These are phyloP conservation scores for Siniperca obscura DNA, from an alignment of 2,797 vertebrate species.

Conservation along the genomic window DNA sequence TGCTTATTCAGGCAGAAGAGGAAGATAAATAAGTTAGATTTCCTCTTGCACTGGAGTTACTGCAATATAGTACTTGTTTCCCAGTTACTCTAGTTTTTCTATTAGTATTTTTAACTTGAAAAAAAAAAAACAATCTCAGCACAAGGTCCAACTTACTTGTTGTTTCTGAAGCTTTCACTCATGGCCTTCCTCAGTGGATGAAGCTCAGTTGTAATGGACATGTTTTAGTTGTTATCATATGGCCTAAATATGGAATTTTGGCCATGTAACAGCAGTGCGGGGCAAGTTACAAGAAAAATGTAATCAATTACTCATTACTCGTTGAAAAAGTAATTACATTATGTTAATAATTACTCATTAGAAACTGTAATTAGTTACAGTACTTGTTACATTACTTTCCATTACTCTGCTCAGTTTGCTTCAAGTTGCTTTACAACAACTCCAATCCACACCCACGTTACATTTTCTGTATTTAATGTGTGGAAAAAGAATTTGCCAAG, in stretches of 20 bases:
- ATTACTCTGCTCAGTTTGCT: background rate
- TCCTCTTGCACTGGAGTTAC: background rate
- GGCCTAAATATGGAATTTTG: background rate
- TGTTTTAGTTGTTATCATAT: background rate
- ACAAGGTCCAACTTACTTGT: background rate
- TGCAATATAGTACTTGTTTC: background rate
- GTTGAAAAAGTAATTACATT: no score
- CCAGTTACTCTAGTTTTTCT: background rate
- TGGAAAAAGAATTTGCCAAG: background rate
- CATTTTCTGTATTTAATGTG: background rate
- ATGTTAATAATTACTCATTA: background rate
- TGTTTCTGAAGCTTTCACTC: background rate
- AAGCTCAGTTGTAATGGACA: background rate
- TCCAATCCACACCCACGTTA: background rate
- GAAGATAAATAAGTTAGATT: conserved; percentile 4
- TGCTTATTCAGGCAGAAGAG: conserved; percentile 28
- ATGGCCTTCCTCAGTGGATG: background rate
- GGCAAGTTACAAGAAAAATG: background rate
- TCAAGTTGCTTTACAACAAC: background rate
- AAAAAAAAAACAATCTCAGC: background rate
- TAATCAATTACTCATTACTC: background rate
- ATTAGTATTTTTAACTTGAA: background rate
- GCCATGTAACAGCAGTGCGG: background rate
- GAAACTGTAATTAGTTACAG: background rate
- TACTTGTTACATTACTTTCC: background rate